phyloP scores from a whole-genome alignment of 2,797 vertebrate genomes.

The Enteromius anoplus region DNA sequence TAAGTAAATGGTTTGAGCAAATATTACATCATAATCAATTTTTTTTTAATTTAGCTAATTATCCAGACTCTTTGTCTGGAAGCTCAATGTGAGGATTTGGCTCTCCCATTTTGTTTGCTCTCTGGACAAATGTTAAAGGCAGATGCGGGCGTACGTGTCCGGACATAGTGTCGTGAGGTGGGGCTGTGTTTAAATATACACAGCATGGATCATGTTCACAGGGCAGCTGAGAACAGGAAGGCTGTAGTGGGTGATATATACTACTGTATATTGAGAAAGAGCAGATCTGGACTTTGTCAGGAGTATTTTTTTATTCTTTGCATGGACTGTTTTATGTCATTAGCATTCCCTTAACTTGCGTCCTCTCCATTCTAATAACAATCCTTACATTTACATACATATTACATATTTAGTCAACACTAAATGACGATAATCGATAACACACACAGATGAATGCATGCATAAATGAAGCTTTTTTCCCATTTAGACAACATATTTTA shows the following conservation, averaged over 20 bases:
- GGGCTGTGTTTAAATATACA: constrained; percentile 43
- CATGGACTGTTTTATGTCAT: not conserved
- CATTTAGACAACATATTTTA: not conserved
- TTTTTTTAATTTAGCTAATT: not conserved
- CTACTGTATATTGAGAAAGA: not conserved
- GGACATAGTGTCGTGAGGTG: constrained; percentile 32
- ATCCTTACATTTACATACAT: not conserved
- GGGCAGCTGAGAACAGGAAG: not conserved
- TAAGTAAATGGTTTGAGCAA: not conserved
- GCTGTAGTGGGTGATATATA: not conserved
- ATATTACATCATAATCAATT: not conserved
- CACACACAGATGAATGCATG: not conserved
- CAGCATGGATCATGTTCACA: not conserved
- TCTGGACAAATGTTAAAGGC: constrained; percentile 23
- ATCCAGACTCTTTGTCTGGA: constrained; percentile 3
- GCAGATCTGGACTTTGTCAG: not conserved
- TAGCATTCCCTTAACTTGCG: not conserved
- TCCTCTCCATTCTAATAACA: not conserved
- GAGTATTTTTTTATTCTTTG: not conserved
- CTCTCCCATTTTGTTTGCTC: not conserved
- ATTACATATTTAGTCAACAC: not conserved
- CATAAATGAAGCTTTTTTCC: not conserved
- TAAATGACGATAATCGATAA: not conserved
- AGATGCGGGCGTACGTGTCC: constrained; percentile 12
- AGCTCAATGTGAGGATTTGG: constrained; percentile 10